Evolutionary conservation across 1,140 invertebrate species (phyloP), one percentile per base, ranked within the genome.

Genomic region (Diachasmimorpha longicaudata): DNA sequence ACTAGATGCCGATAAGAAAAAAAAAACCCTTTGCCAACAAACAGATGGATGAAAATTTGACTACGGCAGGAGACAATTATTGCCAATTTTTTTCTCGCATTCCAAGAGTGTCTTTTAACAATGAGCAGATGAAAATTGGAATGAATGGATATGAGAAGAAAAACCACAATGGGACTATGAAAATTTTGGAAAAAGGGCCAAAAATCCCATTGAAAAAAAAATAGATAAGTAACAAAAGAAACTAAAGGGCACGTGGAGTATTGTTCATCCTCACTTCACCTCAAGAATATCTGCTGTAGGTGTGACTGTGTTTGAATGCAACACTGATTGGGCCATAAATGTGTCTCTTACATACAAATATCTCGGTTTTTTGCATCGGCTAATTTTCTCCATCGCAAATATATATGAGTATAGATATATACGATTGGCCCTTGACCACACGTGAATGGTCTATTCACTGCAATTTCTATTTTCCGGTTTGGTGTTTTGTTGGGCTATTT

Each of bases 261-360:
- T 68, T 5, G 55, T 77, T 73, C 76, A 5, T 84, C 81, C 80
- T 81, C 80, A 58, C 52, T 70, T 73, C 72, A 79, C 74, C 82
- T 83, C 77, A 81, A 77, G 80, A 71, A 79, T 79, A 76, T 75
- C 63, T 25, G 77, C 77, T 79, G 79, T 82, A 88, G 86, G 86
- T 88, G 87, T 84, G 88, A 87, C 86, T 83, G 82, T 83, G 84
- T 81, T 85, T 88, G 87, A 89, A 89, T 89, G 83, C 85, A 82
- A 79, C 85, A 87, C 86, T 88, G 87, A 89, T 89, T 88, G 86
- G 86, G 82, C 81, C 83, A 87, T 87, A 88, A 89, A 89, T 85
- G 86, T 87, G 85, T 88, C 85, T 87, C 84, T 84, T 80, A 79
- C 78, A 78, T 77, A 82, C 80, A 81, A 79, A 81, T 70, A 73